phyloP scores from a whole-genome alignment of 1,140 invertebrate species.

The Ridgeia piscesae region DNA sequence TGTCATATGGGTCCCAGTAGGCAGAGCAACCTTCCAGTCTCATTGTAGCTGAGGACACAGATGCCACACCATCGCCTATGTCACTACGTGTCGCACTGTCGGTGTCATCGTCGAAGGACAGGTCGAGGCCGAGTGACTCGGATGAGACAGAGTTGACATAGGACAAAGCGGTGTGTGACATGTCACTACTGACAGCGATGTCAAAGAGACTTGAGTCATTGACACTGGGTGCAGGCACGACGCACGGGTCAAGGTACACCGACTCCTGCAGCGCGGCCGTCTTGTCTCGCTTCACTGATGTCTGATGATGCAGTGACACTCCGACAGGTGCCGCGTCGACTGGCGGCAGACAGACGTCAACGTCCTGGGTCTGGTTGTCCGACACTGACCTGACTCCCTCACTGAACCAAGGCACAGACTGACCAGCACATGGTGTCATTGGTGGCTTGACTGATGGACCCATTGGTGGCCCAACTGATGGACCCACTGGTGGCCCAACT shows the following conservation, averaged over 20 bases:
- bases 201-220: background rate
- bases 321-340: background rate
- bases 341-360: background rate
- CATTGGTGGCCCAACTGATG: too few relatives aligned
- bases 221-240: background rate
- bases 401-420: background rate
- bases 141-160: background rate
- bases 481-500: background rate
- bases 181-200: background rate
- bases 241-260: background rate
- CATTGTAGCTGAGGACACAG: background rate
- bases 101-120: background rate
- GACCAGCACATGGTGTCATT: background rate
- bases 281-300: background rate
- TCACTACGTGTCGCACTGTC: background rate
- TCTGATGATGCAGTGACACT: background rate
- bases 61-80: background rate
- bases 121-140: background rate
- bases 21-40: background rate
- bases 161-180: background rate
- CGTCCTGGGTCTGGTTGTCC: too few relatives aligned
- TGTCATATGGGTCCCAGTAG: background rate
- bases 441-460: too few relatives aligned
- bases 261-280: background rate
- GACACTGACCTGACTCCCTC: too few relatives aligned